Evolutionary conservation across 2,888 invertebrate species (phyloP).

Genomic region (Tetheella fluctuosa): DNA sequence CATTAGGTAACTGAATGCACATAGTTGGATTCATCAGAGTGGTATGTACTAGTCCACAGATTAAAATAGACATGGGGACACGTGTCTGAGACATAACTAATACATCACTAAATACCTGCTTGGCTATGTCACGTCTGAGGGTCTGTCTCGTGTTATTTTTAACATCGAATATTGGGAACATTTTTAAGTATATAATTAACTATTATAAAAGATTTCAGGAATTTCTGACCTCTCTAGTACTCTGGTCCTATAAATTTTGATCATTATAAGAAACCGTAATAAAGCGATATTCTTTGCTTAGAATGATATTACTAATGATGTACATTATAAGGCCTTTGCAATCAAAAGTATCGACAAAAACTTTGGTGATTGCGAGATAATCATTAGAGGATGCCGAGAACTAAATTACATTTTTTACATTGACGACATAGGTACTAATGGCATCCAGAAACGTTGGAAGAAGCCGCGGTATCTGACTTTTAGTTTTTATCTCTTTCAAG

Average conservation of each 20-base stretch:
- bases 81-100: not conserved
- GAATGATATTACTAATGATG: not conserved
- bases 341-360: not conserved
- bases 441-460: not conserved
- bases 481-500: not conserved
- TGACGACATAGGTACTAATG: not conserved
- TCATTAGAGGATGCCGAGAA: not conserved
- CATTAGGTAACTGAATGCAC: constrained; percentile 8
- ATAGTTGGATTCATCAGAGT: not conserved
- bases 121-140: not conserved
- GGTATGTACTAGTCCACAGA: not conserved
- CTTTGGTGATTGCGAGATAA: not conserved
- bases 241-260: too few relatives aligned
- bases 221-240: too few relatives aligned
- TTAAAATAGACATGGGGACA: constrained; percentile 6
- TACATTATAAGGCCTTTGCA: not conserved
- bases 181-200: not conserved
- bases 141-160: not conserved
- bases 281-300: too few relatives aligned
- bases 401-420: not conserved
- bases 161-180: not conserved
- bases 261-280: too few relatives aligned
- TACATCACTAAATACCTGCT: not conserved
- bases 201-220: too few relatives aligned
- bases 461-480: not conserved